Evolutionary conservation across 2,113 vertebrate genomes (phyloP).

Genomic region (Lampris incognitus): DNA sequence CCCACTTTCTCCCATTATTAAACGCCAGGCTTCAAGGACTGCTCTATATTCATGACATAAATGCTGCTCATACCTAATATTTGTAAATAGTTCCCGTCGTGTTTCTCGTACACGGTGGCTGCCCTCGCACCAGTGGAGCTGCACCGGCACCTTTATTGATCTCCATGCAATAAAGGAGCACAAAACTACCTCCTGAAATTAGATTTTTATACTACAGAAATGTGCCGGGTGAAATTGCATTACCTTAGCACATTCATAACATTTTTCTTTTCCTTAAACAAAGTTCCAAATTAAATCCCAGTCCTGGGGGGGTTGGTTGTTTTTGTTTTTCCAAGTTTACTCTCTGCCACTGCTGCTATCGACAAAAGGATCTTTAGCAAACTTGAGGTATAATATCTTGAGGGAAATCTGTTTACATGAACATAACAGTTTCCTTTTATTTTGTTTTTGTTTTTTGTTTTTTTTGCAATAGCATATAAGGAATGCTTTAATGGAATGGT

Average conservation of each 20-base stretch:
- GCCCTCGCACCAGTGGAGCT: constrained; percentile 56
- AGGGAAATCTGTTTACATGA: constrained; percentile 20
- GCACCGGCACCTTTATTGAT: constrained; percentile 77
- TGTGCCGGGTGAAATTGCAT: constrained; percentile 73
- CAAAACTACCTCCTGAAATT: constrained; percentile 73
- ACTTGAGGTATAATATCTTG: constrained; percentile 26
- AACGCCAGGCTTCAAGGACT: constrained; percentile 69
- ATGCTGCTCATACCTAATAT: constrained; percentile 70
- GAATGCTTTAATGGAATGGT: constrained; percentile 7
- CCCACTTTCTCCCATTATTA: constrained; percentile 52
- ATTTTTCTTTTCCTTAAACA: constrained; percentile 56
- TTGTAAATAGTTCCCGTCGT: constrained; percentile 68
- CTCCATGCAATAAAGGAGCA: constrained; percentile 73
- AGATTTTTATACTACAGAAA: constrained; percentile 78
- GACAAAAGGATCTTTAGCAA: constrained; percentile 57
- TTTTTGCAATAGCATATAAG: constrained; percentile 1
- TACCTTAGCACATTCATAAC: constrained; percentile 66
- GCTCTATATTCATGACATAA: constrained; percentile 79
- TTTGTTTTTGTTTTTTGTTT: too few relatives aligned
- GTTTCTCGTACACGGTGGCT: constrained; percentile 71
- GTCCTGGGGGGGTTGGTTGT: constrained; percentile 48
- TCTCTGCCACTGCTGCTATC: constrained; percentile 40
- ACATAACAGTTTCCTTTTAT: constrained; percentile 12
- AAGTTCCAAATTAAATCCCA: constrained; percentile 73
- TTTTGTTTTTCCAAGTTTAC: constrained; percentile 58